Evolutionary conservation across 2,888 invertebrate genomes (phyloP).

Genomic region (Aphidoletes aphidimyza): DNA sequence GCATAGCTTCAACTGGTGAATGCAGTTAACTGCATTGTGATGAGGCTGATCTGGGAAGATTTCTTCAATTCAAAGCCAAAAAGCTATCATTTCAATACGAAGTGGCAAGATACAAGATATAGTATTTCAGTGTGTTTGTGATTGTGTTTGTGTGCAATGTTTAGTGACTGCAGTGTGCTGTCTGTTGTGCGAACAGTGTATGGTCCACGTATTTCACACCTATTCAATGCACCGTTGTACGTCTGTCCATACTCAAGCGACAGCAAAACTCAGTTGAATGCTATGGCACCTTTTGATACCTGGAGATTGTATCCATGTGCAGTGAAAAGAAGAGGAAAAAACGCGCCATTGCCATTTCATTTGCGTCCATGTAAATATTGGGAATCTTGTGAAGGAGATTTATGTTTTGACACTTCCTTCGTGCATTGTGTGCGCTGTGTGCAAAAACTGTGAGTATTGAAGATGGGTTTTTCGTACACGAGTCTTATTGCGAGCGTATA

Average conservation of each 20-base stretch:
- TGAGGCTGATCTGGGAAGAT: conserved; percentile 12
- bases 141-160: too few relatives aligned
- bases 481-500: too few relatives aligned
- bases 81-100: background rate
- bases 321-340: too few relatives aligned
- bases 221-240: background rate
- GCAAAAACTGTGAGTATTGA: background rate
- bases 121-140: background rate
- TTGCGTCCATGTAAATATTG: conserved; percentile 36
- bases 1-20: background rate
- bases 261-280: background rate
- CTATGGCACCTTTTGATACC: conserved; percentile 27
- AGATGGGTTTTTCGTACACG: background rate
- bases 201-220: background rate
- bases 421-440: background rate
- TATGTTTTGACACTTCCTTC: conserved; percentile 46
- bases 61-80: conserved; percentile 43
- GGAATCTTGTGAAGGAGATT: background rate
- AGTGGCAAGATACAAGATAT: background rate
- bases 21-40: background rate
- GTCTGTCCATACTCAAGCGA: background rate
- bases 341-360: background rate
- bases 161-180: too few relatives aligned
- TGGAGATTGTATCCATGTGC: conserved; percentile 23
- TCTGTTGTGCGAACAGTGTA: too few relatives aligned